These are phyloP conservation scores for Clupea harengus DNA, from an alignment of 2,113 vertebrate genomes.

Conservation along the genomic window DNA sequence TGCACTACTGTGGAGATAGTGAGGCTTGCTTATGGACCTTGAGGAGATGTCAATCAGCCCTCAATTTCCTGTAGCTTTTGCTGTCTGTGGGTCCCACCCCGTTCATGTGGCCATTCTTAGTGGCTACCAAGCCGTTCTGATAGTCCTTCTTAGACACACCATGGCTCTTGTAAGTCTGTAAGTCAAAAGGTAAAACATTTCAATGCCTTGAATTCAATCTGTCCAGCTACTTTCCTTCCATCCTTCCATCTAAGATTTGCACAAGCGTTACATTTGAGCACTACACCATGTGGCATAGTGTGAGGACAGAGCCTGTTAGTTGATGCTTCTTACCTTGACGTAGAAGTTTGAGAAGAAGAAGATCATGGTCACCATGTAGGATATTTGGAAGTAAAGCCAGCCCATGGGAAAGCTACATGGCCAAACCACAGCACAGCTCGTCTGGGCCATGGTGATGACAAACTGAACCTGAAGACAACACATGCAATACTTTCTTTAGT, in stretches of 20 bases:
- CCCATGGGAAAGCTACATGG: conserved; percentile 85
- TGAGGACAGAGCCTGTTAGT: background rate
- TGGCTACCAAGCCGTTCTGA: conserved; percentile 74
- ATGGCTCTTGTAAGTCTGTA: conserved; percentile 91
- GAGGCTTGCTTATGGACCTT: conserved; percentile 23
- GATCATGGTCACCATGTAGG: conserved; percentile 89
- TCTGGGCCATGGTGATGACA: conserved; percentile 88
- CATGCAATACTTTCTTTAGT: background rate
- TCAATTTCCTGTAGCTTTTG: conserved; percentile 78
- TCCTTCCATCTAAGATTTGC: background rate
- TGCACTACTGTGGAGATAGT: conserved; percentile 40
- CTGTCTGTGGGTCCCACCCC: conserved; percentile 72
- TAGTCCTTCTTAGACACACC: conserved; percentile 78
- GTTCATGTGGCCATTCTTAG: conserved; percentile 81
- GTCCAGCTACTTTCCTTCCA: background rate
- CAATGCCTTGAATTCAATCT: background rate
- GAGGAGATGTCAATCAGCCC: conserved; percentile 78
- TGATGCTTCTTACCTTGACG: conserved; percentile 76
- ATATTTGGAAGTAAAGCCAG: conserved; percentile 95
- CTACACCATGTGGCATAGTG: background rate
- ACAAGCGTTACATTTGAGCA: background rate
- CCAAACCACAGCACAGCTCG: conserved; percentile 84
- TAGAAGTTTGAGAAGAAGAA: conserved; percentile 95
- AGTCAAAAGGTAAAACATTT: background rate
- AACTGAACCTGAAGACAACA: conserved; percentile 82